A percentile compares a stretch with the other conserved stretches of the same genome.
Evolutionary conservation across 2,888 invertebrate species (phyloP).

Genomic region (Cheilosia impressa): DNA sequence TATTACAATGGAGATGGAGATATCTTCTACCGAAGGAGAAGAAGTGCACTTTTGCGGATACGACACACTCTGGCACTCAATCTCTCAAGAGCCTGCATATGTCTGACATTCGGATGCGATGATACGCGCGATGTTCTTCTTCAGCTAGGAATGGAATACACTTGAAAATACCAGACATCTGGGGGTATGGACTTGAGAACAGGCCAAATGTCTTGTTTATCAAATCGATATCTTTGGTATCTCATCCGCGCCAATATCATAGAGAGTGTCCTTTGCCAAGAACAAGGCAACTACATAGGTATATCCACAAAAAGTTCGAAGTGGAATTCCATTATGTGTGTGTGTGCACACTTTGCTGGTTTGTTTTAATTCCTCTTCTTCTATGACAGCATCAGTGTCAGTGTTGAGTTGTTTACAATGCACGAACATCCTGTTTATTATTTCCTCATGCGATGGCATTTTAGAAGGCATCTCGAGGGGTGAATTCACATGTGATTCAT

Average conservation of each 20-base stretch:
- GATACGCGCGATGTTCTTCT: conserved; percentile 34
- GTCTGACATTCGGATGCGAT: conserved; percentile 28
- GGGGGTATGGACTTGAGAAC: conserved; percentile 20
- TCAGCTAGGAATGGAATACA: conserved; percentile 30
- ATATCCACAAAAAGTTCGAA: conserved; percentile 7
- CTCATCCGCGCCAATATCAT: conserved; percentile 31
- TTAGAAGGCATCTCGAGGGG: conserved; percentile 22
- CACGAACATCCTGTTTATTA: conserved; percentile 62
- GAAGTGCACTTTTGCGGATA: conserved; percentile 12
- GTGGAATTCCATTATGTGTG: background rate
- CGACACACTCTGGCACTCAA: conserved; percentile 27
- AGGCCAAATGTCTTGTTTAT: conserved; percentile 49
- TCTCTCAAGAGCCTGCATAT: conserved; percentile 26
- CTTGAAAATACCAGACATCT: conserved; percentile 31
- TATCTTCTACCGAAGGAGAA: background rate
- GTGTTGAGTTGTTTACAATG: conserved; percentile 55
- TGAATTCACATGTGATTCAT: conserved; percentile 29
- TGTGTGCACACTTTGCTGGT: background rate
- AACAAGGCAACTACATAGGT: conserved; percentile 13
- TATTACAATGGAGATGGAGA: background rate
- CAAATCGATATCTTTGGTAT: conserved; percentile 54
- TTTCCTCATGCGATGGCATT: conserved; percentile 39
- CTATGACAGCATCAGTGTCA: conserved; percentile 31
- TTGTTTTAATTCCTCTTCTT: conserved; percentile 48
- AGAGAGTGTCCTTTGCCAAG: conserved; percentile 17